Evolutionary conservation across 2,797 vertebrate genomes (phyloP).

Genomic region (Harpagifer antarcticus): DNA sequence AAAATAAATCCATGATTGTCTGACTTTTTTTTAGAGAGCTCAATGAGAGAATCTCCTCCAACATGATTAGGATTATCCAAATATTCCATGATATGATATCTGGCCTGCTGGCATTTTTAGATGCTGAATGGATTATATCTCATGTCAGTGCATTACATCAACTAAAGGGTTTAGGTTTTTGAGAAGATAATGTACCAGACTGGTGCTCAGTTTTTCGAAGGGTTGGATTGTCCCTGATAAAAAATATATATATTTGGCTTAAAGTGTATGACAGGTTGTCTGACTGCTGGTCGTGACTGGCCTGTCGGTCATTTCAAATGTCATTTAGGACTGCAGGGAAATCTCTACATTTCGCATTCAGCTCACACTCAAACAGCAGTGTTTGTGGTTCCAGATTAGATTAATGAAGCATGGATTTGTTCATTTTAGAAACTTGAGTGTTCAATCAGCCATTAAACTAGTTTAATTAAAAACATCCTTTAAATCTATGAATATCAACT

Average conservation of each 20-base stretch:
- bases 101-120: conserved; percentile 13
- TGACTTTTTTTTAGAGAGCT: neutral
- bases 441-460: neutral
- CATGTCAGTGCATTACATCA: conserved; percentile 12
- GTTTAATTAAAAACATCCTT: neutral
- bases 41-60: neutral
- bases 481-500: neutral
- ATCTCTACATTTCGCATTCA: conserved; percentile 40
- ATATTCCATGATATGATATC: conserved; percentile 29
- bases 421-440: neutral
- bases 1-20: conserved; percentile 10
- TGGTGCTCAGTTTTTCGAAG: conserved; percentile 1
- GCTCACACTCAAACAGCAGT: neutral
- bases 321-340: conserved; percentile 34
- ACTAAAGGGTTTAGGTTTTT: conserved; percentile 5
- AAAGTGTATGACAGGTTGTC: conserved; percentile 1
- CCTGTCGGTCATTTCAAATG: conserved; percentile 45
- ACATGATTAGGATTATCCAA: conserved; percentile 24
- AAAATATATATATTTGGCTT: neutral
- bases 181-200: conserved; percentile 18
- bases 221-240: conserved; percentile 6
- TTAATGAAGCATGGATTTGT: neutral
- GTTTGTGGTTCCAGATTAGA: neutral
- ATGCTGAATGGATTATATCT: conserved; percentile 34
- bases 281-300: conserved; percentile 33